A percentile compares a stretch with the other conserved stretches of the same genome.
Conservation (phyloP, 2,888 invertebrate species). For the Orthosia incerta region DNA sequence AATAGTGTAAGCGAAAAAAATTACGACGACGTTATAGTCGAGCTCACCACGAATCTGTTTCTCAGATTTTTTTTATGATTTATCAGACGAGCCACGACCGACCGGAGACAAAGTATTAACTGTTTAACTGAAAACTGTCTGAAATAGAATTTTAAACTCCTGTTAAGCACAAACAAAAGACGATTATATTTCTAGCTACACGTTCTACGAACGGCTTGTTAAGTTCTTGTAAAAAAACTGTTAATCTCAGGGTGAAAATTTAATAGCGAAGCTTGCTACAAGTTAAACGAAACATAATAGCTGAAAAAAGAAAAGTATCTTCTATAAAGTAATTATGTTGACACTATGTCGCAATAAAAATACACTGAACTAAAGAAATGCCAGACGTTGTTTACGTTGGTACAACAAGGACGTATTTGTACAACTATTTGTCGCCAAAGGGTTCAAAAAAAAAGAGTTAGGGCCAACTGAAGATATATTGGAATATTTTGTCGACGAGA, state of each 20-base stretch:
- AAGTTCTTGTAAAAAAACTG: slow-evolving; percentile 3
- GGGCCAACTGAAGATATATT: too few relatives aligned
- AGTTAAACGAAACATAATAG: too few relatives aligned
- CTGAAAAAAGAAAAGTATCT: not conserved
- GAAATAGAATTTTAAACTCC: not conserved
- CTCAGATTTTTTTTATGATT: slow-evolving; percentile 44
- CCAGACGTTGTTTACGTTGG: too few relatives aligned
- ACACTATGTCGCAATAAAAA: too few relatives aligned
- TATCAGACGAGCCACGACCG: slow-evolving; percentile 29
- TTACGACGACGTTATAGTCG: slow-evolving; percentile 25
- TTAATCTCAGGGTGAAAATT: slow-evolving; percentile 27
- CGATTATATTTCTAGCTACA: too few relatives aligned
- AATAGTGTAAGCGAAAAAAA: slow-evolving; percentile 16
- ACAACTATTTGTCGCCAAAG: too few relatives aligned
- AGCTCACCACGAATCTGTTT: slow-evolving; percentile 39
- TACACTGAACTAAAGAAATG: too few relatives aligned
- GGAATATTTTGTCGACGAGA: too few relatives aligned
- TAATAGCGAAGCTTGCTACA: not conserved
- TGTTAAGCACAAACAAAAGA: not conserved
- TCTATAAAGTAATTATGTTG: too few relatives aligned
- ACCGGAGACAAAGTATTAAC: not conserved
- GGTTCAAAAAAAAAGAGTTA: too few relatives aligned
- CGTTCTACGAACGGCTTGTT: not conserved
- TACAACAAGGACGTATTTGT: too few relatives aligned
- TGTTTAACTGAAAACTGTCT: not conserved